phyloP scores from a whole-genome alignment of 2,888 invertebrate species.

The Lysandra coridon region DNA sequence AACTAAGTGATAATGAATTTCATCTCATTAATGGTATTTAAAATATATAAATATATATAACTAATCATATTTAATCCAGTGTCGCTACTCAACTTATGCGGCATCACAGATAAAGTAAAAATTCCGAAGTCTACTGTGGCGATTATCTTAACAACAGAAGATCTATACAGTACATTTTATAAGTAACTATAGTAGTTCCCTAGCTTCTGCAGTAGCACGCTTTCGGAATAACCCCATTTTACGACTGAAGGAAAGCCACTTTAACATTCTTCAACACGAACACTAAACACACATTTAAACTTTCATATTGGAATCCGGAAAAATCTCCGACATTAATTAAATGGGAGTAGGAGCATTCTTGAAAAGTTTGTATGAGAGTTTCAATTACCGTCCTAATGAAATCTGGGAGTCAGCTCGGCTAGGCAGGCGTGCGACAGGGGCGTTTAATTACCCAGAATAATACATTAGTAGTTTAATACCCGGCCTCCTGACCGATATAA shows the following conservation, averaged over 20 bases:
- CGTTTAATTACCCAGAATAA: conserved; percentile 26
- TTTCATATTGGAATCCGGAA: neutral
- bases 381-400: neutral
- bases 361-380: conserved; percentile 1
- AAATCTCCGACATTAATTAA: neutral
- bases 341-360: neutral
- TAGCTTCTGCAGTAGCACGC: too few relatives aligned
- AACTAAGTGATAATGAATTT: neutral
- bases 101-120: too few relatives aligned
- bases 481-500: conserved; percentile 15
- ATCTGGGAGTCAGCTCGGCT: conserved; percentile 2
- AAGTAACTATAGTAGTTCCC: too few relatives aligned
- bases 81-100: too few relatives aligned
- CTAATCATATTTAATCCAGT: too few relatives aligned
- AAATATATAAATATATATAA: neutral
- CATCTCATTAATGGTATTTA: neutral
- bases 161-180: too few relatives aligned
- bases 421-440: conserved; percentile 25
- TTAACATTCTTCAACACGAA: too few relatives aligned
- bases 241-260: too few relatives aligned
- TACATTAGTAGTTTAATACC: conserved; percentile 27
- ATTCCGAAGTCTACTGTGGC: too few relatives aligned
- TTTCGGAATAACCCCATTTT: too few relatives aligned
- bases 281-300: too few relatives aligned
- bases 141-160: too few relatives aligned